phyloP scores from a whole-genome alignment of 2,797 vertebrate genomes.

The Furcifer pardalis region DNA sequence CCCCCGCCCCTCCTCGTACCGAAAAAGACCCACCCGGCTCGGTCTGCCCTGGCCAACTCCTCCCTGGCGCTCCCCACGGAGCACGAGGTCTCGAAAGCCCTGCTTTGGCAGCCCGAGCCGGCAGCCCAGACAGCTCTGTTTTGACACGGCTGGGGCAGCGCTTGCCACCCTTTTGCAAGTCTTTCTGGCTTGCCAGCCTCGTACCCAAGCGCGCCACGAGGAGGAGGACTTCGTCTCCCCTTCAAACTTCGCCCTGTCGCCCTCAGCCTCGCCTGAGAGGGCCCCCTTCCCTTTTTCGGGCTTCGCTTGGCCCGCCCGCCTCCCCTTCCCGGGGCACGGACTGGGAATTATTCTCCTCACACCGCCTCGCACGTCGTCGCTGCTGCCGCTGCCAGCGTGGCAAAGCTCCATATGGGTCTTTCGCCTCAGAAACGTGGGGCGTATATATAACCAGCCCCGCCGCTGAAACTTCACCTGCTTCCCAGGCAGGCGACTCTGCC shows the following conservation, averaged over 20 bases:
- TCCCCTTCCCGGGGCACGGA: background rate
- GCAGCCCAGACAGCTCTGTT: background rate
- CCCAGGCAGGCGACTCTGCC: background rate
- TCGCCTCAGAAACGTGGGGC: background rate
- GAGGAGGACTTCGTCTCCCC: background rate
- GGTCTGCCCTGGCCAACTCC: too few relatives aligned
- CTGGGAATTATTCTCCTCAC: background rate
- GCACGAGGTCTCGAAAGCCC: too few relatives aligned
- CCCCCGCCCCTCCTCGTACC: too few relatives aligned
- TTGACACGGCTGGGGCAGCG: background rate
- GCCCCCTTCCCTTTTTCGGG: background rate
- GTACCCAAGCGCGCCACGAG: background rate
- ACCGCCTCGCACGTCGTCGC: background rate
- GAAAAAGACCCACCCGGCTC: too few relatives aligned
- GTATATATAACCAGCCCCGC: too few relatives aligned
- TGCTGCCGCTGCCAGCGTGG: constrained; percentile 64
- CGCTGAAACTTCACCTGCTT: background rate
- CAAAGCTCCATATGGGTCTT: constrained; percentile 25
- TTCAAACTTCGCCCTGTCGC: background rate
- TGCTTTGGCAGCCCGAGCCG: background rate
- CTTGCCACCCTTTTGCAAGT: background rate
- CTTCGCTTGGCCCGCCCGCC: background rate
- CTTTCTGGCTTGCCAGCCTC: background rate
- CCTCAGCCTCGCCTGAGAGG: too few relatives aligned
- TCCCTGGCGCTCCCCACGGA: too few relatives aligned